phyloP scores from a whole-genome alignment of 2,113 vertebrate genomes.

The Myocastor coypus region DNA sequence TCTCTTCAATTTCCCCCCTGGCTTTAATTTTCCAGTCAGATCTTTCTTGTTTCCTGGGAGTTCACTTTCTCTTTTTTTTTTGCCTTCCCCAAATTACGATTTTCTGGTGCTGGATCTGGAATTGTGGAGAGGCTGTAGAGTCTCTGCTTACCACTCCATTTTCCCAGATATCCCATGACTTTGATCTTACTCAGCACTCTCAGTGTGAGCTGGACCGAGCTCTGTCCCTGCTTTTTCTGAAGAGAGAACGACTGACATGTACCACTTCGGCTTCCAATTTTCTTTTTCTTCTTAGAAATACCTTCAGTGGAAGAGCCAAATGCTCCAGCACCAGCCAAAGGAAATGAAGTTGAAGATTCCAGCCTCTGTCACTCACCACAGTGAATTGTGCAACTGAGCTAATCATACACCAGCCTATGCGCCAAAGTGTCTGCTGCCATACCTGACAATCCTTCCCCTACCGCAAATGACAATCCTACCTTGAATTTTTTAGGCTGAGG shows the following conservation, averaged over 20 bases:
- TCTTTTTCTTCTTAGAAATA: constrained; percentile 21
- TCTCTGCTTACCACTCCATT: background rate
- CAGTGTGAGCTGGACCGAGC: constrained; percentile 35
- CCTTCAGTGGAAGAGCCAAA: background rate
- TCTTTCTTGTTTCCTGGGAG: background rate
- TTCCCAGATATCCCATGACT: background rate
- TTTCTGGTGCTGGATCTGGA: background rate
- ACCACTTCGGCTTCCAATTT: constrained; percentile 53
- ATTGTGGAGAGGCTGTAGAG: background rate
- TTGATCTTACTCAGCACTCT: constrained; percentile 10
- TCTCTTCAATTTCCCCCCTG: background rate
- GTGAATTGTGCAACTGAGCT: constrained; percentile 41
- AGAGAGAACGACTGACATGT: constrained; percentile 27
- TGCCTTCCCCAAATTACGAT: background rate
- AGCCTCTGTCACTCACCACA: constrained; percentile 50
- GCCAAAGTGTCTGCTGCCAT: background rate
- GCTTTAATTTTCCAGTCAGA: background rate
- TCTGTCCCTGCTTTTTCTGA: constrained; percentile 33
- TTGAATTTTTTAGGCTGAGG: background rate
- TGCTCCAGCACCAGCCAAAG: constrained; percentile 46
- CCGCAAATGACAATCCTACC: background rate
- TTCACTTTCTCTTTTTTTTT: background rate
- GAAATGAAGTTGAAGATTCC: constrained; percentile 62
- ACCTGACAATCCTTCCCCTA: background rate
- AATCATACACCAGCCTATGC: background rate